A percentile compares a stretch with the other conserved stretches of the same genome.
These are phyloP conservation scores for Agrochola macilenta DNA, from an alignment of 2,888 invertebrate genomes.

Conservation along the genomic window DNA sequence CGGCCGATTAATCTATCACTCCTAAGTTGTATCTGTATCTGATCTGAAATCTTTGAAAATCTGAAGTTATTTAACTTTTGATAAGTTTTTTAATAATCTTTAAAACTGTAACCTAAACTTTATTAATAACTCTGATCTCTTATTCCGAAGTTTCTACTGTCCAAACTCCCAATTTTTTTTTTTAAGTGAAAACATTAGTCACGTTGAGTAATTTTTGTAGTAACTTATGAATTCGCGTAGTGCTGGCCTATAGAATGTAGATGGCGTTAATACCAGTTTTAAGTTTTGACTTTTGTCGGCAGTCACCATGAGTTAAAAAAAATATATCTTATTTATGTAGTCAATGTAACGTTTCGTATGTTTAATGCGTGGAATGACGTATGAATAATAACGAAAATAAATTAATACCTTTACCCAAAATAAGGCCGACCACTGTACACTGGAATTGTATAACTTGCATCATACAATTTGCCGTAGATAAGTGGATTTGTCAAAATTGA, in stretches of 20 bases:
- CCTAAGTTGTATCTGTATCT: not conserved
- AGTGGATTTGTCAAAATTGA: constrained; percentile 42
- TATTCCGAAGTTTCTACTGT: not conserved
- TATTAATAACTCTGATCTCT: not conserved
- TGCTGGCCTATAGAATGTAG: no score
- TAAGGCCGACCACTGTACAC: constrained; percentile 73
- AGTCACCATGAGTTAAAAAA: no score
- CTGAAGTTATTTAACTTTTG: not conserved
- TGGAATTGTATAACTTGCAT: constrained; percentile 63
- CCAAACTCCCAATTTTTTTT: no score
- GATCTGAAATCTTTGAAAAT: not conserved
- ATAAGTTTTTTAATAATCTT: not conserved
- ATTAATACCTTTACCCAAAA: constrained; percentile 84
- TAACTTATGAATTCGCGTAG: no score
- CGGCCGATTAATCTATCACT: not conserved
- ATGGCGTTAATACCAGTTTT: no score
- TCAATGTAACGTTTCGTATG: not conserved
- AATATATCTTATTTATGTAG: no score
- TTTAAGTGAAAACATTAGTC: no score
- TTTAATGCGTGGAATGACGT: constrained; percentile 69
- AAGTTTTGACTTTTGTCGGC: no score
- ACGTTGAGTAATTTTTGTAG: no score
- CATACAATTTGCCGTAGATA: constrained; percentile 53
- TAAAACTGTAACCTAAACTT: not conserved
- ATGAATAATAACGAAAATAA: constrained; percentile 74